Base-by-base conservation (phyloP, 2,113 vertebrate species). In the Nematolebias whitei region DNA sequence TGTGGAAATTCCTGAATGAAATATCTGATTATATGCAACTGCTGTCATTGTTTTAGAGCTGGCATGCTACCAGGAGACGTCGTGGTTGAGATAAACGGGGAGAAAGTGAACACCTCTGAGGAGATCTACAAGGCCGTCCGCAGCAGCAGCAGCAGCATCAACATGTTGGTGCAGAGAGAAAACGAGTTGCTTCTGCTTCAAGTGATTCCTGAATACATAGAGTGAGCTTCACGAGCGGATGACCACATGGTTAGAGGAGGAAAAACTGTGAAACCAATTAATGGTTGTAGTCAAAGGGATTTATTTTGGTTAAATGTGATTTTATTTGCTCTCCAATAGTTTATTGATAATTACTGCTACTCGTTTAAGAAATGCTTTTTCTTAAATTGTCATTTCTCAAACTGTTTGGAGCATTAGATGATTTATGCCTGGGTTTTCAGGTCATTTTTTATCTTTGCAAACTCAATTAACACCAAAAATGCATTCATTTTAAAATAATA, bases 111-210 rank as follows among this genome's bases (percentile, higher is more conserved):
- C 59, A 93, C 93, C 0, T 90, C 96, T 0, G 96, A 98, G 80
- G 95, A 98, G 0, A 90, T 99, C 71, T 99, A 97, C 11, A 88
- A 94, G 50, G 94, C 95, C 0, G 93, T 99, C 10, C 44, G 44
- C 38, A 86, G 90, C 68, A 94, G 85, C 1, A 93, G 94, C 13
- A 87, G 93, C 69, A 92, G 63, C 79, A 91, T 98, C 85, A 93
- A 90, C 16, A 81, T 97, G 91, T 78, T 91, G 78, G 91, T 98
- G 63, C 90, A 92, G 24, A 92, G 96, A 0, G 91, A 94, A 68
- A 44, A 80, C 0, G 89, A 96, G 63, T 71, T 90, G 0, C 49
- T 97, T 62, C 90, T 79, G 43, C 87, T 99, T 35, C 94, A 94
- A 18, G 92, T 98, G 12, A 92, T 91, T 43, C 96, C 97, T 0